These are phyloP conservation scores for Steinernema feltiae DNA, from an alignment of 1,140 invertebrate genomes.

Conservation along the genomic window DNA sequence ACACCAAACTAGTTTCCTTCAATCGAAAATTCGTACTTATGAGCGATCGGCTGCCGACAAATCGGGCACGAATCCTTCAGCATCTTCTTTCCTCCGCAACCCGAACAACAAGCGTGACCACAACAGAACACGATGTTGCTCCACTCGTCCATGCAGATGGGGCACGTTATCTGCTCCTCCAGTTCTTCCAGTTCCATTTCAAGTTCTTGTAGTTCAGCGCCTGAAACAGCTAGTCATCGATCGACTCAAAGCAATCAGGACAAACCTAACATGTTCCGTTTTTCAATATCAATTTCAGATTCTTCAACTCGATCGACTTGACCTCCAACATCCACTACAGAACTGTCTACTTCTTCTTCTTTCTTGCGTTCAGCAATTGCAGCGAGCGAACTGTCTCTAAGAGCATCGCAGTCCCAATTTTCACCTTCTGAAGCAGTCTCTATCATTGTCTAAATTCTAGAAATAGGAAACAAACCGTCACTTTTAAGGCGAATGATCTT, in stretches of 20 bases:
- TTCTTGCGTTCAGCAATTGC: background rate
- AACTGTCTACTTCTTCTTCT: background rate
- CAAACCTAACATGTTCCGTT: background rate
- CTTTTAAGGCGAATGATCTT: background rate
- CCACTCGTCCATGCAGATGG: background rate
- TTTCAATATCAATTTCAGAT: background rate
- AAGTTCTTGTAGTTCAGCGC: background rate
- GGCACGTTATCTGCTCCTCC: background rate
- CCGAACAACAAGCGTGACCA: background rate
- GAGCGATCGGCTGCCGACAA: background rate
- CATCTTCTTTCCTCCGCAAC: background rate
- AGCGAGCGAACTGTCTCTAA: background rate
- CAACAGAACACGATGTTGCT: background rate
- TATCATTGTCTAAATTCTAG: background rate
- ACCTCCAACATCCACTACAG: background rate
- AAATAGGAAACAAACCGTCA: background rate
- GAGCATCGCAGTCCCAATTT: background rate
- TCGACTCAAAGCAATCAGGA: background rate
- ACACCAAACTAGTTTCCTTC: no score
- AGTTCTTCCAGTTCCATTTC: background rate
- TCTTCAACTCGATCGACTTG: background rate
- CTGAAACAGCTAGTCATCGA: background rate
- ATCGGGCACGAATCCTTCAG: background rate
- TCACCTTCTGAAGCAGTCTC: background rate
- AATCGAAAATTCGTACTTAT: background rate